Evolutionary conservation across 2,888 invertebrate genomes (phyloP), one percentile per base, ranked within the genome.

Genomic region (Megalurothrips usitatus): DNA sequence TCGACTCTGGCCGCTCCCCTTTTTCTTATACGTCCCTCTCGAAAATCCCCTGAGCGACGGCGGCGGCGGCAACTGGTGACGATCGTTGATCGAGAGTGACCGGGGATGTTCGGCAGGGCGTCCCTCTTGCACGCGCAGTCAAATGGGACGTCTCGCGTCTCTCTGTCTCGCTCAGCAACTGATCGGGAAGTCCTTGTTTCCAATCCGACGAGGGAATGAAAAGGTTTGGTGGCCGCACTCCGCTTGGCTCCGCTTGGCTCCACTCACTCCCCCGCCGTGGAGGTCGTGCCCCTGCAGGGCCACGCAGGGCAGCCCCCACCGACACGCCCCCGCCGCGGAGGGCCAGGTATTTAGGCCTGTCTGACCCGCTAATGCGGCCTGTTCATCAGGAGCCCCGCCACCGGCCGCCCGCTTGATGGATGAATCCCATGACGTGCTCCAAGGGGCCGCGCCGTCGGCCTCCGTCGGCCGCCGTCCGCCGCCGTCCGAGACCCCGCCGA

Each of bases 301-400:
- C 0, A 17, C 19, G 58, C 19, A 68, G 63, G 63, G 1, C n/a
- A 23, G 68, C 68, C 34, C 68, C 68, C 23, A 6, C 68, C 23
- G 68, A 12, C 68, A 75, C 23, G 68, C 68, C 68, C 26, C 23
- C 68, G 58, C 58, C 58, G 58, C 58, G 58, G 58, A 43, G 34
- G 58, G 58, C 58, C 17, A 14, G 6, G 68, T 75, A 75, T 75
- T 75, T 75, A 75, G 68, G 68, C 68, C 68, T 75, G 68, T 75
- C 68, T 8, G 68, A 23, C 26, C 26, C 68, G 68, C 68, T 75
- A 75, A 75, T 75, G 68, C 12, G 68, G 68, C 68, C 68, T 26
- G 26, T 26, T 75, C 26, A 26, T 75, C 68, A 26, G 68, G 11
- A 9, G 63, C 63, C 19, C 63, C 3, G 63, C 63, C 63, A 1